phyloP scores from a whole-genome alignment of 1,140 invertebrate genomes.

The Panagrolaimus sp. region DNA sequence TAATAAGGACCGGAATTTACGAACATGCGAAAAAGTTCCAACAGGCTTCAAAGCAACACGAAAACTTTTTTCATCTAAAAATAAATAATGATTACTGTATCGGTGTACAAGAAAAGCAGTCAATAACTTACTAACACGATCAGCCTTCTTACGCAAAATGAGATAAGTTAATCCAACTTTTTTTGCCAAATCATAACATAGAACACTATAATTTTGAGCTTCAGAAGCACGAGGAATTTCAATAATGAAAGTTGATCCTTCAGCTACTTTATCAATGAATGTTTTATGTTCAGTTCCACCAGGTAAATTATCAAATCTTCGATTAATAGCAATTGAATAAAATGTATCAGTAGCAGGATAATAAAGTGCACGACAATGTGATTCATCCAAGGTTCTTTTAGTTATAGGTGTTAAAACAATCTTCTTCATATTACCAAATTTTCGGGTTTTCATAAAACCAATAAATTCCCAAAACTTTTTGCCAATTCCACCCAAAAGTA shows the following conservation, averaged over 20 bases:
- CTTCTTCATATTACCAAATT: background rate
- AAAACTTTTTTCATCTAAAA: too few species aligned
- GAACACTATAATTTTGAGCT: too few species aligned
- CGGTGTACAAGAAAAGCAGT: too few species aligned
- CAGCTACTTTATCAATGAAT: too few species aligned
- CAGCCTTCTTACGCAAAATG: too few species aligned
- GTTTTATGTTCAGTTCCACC: background rate
- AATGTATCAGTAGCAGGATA: background rate
- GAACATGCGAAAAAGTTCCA: background rate
- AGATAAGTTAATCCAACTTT: too few species aligned
- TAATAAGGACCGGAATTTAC: background rate
- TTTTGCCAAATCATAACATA: too few species aligned
- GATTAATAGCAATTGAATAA: background rate
- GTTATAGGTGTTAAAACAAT: background rate
- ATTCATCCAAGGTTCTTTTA: background rate
- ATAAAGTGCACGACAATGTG: background rate
- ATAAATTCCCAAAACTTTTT: conserved; percentile 20
- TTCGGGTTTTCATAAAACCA: background rate
- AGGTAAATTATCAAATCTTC: background rate
- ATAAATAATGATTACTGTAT: too few species aligned
- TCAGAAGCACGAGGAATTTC: too few species aligned
- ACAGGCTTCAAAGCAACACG: background rate
- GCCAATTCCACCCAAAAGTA: conserved; percentile 4
- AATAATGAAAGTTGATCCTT: too few species aligned
- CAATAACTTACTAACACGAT: too few species aligned